Evolutionary conservation across 2,113 vertebrate species (phyloP).

Genomic region (Alligator sinensis): DNA sequence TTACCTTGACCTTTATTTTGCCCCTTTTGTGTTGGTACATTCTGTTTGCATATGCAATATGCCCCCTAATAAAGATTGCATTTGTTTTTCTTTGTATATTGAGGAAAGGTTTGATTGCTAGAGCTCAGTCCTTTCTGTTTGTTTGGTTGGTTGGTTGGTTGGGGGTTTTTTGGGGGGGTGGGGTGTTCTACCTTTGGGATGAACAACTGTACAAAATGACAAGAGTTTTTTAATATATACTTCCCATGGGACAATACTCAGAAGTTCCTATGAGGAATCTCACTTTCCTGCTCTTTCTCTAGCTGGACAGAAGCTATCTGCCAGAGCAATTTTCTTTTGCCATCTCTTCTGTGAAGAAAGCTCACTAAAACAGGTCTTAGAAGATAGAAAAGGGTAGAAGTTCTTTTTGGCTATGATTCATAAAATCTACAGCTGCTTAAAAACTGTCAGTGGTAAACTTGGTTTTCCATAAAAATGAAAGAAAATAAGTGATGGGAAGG

Average conservation of each 20-base stretch:
- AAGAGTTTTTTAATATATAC: background rate
- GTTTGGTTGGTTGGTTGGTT: no score
- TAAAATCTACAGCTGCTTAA: background rate
- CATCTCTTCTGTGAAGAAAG: background rate
- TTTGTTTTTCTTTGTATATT: background rate
- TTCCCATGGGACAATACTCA: background rate
- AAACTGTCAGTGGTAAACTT: background rate
- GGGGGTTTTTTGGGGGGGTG: background rate
- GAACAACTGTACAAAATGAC: background rate
- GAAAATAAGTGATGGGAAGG: no score
- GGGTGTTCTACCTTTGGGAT: background rate
- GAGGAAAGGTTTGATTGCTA: conserved; percentile 10
- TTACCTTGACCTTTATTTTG: background rate
- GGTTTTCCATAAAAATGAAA: no score
- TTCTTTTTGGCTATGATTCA: background rate
- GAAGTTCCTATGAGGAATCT: background rate
- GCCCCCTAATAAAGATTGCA: background rate
- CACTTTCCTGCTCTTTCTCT: background rate
- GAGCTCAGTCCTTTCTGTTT: background rate
- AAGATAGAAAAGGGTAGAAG: background rate
- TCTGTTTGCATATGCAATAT: background rate
- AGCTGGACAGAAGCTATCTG: background rate
- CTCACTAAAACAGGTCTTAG: background rate
- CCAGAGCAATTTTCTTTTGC: background rate
- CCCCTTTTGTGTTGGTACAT: background rate